A percentile compares a stretch with the other conserved stretches of the same genome.
Evolutionary conservation across 2,797 vertebrate species (phyloP).

Genomic region (Oophaga sylvatica): DNA sequence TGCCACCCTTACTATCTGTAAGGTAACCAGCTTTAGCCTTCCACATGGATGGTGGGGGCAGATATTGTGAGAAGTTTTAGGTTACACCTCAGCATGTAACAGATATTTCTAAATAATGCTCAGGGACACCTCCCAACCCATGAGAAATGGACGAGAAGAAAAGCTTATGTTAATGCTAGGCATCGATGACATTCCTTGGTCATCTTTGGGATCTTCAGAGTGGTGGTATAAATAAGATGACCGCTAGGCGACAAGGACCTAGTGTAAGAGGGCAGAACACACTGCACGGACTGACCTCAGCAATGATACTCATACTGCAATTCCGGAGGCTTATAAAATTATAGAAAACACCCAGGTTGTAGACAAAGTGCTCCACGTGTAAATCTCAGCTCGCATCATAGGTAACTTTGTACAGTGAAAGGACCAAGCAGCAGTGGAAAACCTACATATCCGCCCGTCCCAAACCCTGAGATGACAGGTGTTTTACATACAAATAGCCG

Average conservation of each 20-base stretch:
- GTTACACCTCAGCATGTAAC: too few species aligned
- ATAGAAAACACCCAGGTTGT: neutral
- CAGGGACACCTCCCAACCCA: too few species aligned
- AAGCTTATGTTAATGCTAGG: neutral
- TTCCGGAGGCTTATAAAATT: too few species aligned
- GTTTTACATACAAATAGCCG: slow-evolving; percentile 41
- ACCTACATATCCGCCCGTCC: neutral
- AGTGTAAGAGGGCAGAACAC: too few species aligned
- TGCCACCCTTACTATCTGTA: too few species aligned
- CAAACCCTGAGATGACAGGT: slow-evolving; percentile 27
- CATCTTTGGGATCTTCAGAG: neutral
- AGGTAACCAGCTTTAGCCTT: too few species aligned
- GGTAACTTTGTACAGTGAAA: neutral
- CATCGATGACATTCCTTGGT: neutral
- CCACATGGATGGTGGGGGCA: too few species aligned
- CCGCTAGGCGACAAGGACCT: too few species aligned
- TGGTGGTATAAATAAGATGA: too few species aligned
- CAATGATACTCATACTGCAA: too few species aligned
- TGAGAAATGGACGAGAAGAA: neutral
- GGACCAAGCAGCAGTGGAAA: slow-evolving; percentile 15
- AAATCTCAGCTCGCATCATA: neutral
- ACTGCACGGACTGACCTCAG: neutral
- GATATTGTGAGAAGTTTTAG: too few species aligned
- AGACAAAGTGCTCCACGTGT: neutral
- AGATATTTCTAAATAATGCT: too few species aligned